Evolutionary conservation across 2,113 vertebrate species (phyloP), one percentile per base, ranked within the genome.

Genomic region (Rhombomys opimus): DNA sequence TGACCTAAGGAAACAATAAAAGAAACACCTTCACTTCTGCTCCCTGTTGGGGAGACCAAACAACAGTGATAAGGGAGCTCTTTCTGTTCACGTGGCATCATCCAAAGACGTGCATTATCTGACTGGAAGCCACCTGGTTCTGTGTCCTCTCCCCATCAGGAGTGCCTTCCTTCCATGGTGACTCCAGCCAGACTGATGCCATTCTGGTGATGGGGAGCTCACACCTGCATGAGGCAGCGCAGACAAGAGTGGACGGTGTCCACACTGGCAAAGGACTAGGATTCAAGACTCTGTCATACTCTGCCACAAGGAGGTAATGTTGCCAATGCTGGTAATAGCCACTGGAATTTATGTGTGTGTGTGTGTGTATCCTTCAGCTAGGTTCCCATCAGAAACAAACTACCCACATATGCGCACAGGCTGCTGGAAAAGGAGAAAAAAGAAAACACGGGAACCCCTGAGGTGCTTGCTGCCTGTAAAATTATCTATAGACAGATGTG

Each of bases 1-100:
- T 98, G 98, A 84, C 99, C 99, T 99, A 52, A 77, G 86, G 91
- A 90, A 70, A 95, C 30, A 90, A 89, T 1, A 41, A 91, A 15
- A 76, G 57, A 87, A 90, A 95, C 46, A 54, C 6, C 41, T 4
- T 90, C 35, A 23, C 50, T 23, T 93, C 10, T 0, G 80, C 82
- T 82, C 54, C 73, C 63, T 20, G 41, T 20, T 7, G n/a, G 68
- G 72, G 35, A 65, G 50, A 52, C 3, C 18, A 50, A 30, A 35
- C 7, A 7, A 30, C 0, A 0, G 25, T 22, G 72, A 67, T 0
- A 2, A 25, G 59, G 22, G 46, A 17, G 14, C 0, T 22, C 50
- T 86, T 46, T 78, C n/a, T 38, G 50, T 46, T 81, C 41, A 4
- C 0, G 5, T 4, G 18, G 90, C 59, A 75, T 1, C 9, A 57